These are phyloP conservation scores for Sphenodon punctatus DNA, from an alignment of 2,797 vertebrate species.

Conservation along the genomic window DNA sequence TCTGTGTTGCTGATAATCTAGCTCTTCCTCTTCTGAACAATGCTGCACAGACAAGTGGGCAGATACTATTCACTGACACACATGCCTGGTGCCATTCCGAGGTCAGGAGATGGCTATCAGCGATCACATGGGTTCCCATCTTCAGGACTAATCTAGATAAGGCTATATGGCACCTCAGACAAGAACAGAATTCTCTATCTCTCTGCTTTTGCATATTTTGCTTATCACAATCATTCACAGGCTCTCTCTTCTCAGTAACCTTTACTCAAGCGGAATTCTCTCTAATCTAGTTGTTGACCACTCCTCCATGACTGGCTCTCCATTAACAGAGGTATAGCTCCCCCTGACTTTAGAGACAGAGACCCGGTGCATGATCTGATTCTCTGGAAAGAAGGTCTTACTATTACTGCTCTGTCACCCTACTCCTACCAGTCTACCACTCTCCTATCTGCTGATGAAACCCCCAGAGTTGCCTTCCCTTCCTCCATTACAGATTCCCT, in stretches of 20 bases:
- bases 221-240: slow-evolving; percentile 45
- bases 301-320: neutral
- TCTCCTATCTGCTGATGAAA: neutral
- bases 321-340: neutral
- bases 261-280: slow-evolving; percentile 5
- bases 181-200: slow-evolving; percentile 42
- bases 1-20: neutral
- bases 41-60: rapidly evolving
- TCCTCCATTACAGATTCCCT: neutral
- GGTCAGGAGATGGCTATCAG: slow-evolving; percentile 52
- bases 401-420: neutral
- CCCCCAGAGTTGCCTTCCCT: neutral
- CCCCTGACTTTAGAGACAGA: neutral
- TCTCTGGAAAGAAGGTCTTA: neutral
- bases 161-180: slow-evolving; percentile 51
- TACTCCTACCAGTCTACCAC: neutral
- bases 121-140: neutral
- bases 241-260: neutral
- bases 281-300: slow-evolving; percentile 7
- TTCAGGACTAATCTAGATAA: slow-evolving; percentile 30
- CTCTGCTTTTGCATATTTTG: neutral
- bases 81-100: neutral
- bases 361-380: neutral
- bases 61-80: neutral
- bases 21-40: neutral